These are phyloP conservation scores for Oreochromis spilurus DNA, from an alignment of 2,113 vertebrate species.

Conservation along the genomic window DNA sequence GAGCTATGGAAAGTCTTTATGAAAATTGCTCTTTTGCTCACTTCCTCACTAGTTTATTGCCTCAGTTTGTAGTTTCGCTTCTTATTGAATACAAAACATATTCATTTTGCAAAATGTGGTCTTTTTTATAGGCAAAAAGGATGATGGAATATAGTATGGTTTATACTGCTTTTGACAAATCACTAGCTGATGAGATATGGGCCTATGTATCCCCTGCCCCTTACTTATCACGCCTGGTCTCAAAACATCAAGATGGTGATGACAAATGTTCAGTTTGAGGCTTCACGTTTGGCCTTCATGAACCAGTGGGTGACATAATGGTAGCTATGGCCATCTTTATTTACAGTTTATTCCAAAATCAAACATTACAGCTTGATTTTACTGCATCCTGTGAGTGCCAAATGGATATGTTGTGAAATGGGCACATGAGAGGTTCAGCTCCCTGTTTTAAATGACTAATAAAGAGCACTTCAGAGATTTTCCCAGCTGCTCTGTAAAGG, in stretches of 20 bases:
- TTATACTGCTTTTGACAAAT: background rate
- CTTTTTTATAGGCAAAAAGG: background rate
- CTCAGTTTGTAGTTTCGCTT: background rate
- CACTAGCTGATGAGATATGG: fast-evolving
- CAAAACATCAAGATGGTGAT: background rate
- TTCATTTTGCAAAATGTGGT: background rate
- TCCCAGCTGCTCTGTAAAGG: slow-evolving; percentile 9
- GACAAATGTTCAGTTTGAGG: background rate
- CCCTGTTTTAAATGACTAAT: slow-evolving; percentile 40
- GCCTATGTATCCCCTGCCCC: background rate
- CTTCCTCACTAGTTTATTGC: background rate
- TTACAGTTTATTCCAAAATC: background rate
- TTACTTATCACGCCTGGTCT: background rate
- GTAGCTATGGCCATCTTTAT: background rate
- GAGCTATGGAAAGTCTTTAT: background rate
- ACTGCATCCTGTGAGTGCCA: slow-evolving; percentile 25
- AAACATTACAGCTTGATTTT: background rate
- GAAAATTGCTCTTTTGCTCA: background rate
- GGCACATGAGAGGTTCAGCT: slow-evolving; percentile 28
- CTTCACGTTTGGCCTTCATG: background rate
- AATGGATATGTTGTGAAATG: slow-evolving; percentile 19
- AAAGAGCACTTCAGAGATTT: slow-evolving; percentile 6
- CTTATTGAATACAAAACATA: background rate
- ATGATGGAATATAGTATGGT: background rate
- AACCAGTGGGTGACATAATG: background rate